These are phyloP conservation scores for Sisyra terminalis DNA, from an alignment of 2,888 invertebrate genomes.

Conservation along the genomic window DNA sequence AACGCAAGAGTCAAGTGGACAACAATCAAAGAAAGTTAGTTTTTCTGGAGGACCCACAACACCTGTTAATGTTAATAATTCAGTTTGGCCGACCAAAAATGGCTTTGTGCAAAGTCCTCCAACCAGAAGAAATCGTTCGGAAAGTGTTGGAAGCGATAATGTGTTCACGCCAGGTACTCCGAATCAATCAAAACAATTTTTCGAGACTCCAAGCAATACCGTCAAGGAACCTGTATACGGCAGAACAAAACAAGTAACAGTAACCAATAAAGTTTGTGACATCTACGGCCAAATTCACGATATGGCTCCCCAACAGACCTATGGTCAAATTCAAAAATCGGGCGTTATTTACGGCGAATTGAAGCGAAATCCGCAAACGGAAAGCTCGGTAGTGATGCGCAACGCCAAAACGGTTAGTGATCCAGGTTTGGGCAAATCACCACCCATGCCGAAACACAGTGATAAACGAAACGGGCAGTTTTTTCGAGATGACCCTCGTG, in stretches of 20 bases:
- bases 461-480: not conserved
- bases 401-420: not conserved
- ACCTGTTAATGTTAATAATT: conserved; percentile 13
- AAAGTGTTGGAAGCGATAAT: conserved; percentile 19
- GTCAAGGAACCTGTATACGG: conserved; percentile 12
- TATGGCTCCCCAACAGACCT: conserved; percentile 10
- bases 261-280: conserved; percentile 25
- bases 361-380: conserved; percentile 15
- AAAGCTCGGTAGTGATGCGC: conserved; percentile 7
- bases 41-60: conserved; percentile 17
- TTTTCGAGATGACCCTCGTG: not conserved
- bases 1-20: conserved; percentile 17
- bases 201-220: not conserved
- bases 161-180: conserved; percentile 19
- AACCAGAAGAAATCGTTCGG: conserved; percentile 18
- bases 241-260: conserved; percentile 17
- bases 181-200: not conserved
- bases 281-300: conserved; percentile 28
- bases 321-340: conserved; percentile 16
- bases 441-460: not conserved
- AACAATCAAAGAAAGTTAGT: conserved; percentile 31
- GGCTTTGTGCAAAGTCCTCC: conserved; percentile 26
- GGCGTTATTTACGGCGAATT: conserved; percentile 25
- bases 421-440: not conserved
- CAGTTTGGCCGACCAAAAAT: conserved; percentile 30